A percentile compares a stretch with the other conserved stretches of the same genome.
These are phyloP conservation scores for Thryonomys swinderianus DNA, from an alignment of 2,113 vertebrate genomes.

Conservation along the genomic window DNA sequence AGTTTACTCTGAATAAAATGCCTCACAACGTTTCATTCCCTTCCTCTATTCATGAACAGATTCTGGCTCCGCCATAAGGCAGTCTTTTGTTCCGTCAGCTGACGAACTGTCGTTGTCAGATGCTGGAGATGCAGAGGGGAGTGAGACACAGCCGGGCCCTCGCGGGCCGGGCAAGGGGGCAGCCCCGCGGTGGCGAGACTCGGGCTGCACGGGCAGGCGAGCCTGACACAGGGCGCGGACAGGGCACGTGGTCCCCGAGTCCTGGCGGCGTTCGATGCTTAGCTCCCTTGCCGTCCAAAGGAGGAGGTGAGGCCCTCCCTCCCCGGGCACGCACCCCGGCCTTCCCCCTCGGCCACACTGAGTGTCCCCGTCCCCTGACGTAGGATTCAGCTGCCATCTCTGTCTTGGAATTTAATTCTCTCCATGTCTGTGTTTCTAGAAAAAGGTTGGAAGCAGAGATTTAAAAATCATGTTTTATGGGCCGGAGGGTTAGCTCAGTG, in stretches of 20 bases:
- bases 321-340: background rate
- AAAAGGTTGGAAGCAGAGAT: background rate
- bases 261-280: too few relatives aligned
- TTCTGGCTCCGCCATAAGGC: background rate
- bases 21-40: background rate
- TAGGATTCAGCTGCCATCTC: background rate
- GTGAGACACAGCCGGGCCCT: background rate
- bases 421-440: background rate
- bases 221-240: too few relatives aligned
- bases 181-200: too few relatives aligned
- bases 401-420: background rate
- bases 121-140: background rate
- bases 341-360: fast-evolving
- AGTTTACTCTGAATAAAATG: background rate
- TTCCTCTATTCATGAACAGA: slow-evolving; percentile 38
- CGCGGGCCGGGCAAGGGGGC: background rate
- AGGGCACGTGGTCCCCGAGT: too few relatives aligned
- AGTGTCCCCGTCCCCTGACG: background rate
- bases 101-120: background rate
- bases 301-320: background rate
- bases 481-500: too few relatives aligned
- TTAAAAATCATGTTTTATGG: background rate
- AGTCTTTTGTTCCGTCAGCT: background rate
- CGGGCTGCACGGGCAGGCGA: too few relatives aligned
- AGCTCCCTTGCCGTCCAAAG: too few relatives aligned